A percentile compares a stretch with the other conserved stretches of the same genome.
These are phyloP conservation scores for Otolemur garnettii DNA, from an alignment of 2,113 vertebrate species.

Conservation along the genomic window DNA sequence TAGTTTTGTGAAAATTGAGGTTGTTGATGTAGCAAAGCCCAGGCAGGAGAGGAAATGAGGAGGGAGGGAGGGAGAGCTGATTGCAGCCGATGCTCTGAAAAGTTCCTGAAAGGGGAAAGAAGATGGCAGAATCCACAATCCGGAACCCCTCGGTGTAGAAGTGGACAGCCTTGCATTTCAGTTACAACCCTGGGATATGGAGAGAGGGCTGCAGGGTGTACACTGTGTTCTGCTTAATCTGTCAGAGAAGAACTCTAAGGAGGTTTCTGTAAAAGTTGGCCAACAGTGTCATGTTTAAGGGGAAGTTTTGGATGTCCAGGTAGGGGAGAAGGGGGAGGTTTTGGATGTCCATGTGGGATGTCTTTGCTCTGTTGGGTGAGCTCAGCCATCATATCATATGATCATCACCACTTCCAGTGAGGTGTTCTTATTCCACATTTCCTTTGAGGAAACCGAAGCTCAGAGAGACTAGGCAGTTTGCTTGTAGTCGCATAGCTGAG, in stretches of 20 bases:
- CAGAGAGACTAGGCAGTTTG: not conserved
- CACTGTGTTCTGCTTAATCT: not conserved
- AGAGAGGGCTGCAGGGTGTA: not conserved
- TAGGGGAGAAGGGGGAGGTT: not conserved
- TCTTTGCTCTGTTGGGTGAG: not conserved
- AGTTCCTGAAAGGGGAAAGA: not conserved
- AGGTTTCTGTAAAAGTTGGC: not conserved
- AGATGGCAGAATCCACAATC: not conserved
- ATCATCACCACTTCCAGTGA: not conserved
- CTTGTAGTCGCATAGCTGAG: not conserved
- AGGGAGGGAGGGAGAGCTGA: not conserved
- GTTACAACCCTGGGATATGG: not conserved
- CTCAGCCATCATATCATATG: not conserved
- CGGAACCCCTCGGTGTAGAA: not conserved
- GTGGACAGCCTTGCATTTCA: not conserved
- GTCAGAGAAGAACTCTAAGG: not conserved
- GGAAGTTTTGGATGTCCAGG: not conserved
- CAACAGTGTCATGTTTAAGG: not conserved
- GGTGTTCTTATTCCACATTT: not conserved
- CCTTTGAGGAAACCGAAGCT: not conserved
- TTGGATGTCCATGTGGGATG: not conserved
- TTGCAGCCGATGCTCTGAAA: not conserved
- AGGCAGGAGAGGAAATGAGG: not conserved
- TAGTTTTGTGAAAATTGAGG: not conserved
- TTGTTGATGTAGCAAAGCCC: not conserved